A percentile compares a stretch with the other conserved stretches of the same genome.
Conservation (phyloP, 2,113 vertebrate genomes). For the Barbus barbus region DNA sequence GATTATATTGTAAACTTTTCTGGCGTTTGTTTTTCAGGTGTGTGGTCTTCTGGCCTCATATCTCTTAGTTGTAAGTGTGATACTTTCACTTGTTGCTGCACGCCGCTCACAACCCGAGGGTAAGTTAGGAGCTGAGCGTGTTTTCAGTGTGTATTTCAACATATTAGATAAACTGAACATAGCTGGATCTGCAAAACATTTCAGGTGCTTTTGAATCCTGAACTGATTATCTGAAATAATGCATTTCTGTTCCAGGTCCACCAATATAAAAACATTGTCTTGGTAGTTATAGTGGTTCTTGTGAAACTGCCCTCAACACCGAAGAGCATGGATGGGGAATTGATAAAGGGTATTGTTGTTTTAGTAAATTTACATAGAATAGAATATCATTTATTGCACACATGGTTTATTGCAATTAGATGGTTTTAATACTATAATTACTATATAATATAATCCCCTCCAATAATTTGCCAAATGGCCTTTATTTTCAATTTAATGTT, state of each 20-base stretch:
- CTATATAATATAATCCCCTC: not conserved
- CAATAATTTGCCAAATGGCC: no score
- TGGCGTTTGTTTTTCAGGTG: conserved; percentile 63
- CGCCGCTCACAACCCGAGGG: not conserved
- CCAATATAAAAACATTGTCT: not conserved
- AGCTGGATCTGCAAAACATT: not conserved
- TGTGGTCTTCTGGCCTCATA: conserved; percentile 80
- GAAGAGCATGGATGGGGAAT: not conserved
- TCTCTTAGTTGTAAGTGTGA: conserved; percentile 76
- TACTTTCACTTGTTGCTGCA: conserved; percentile 76
- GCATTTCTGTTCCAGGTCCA: conserved; percentile 1
- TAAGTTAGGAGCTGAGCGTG: not conserved
- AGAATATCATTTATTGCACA: not conserved
- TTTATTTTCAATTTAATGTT: not conserved
- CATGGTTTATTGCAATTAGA: not conserved
- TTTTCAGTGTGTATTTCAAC: not conserved
- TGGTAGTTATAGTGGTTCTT: no score
- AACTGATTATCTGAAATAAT: not conserved
- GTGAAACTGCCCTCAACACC: not conserved
- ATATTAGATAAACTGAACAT: not conserved
- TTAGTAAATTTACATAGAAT: not conserved
- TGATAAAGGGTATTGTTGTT: not conserved
- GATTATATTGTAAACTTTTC: not conserved
- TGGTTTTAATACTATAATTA: not conserved
- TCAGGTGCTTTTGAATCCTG: not conserved